Percentiles rank a stretch among this genome's conserved stretches.
These are phyloP conservation scores for Xyrauchen texanus DNA, from an alignment of 2,113 vertebrate species.

Conservation along the genomic window DNA sequence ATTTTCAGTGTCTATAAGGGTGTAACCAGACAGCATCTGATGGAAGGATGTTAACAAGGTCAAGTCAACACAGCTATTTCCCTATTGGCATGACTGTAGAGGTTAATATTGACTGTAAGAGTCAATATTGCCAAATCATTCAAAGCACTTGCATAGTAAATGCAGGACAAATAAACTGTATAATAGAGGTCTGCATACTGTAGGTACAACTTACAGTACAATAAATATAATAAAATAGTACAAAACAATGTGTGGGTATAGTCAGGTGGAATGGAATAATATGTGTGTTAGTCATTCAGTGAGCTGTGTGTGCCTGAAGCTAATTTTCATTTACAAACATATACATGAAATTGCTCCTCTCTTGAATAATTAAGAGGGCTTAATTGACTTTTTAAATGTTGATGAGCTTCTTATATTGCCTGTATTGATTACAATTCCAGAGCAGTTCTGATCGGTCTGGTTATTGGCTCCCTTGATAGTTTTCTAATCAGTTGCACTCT, in stretches of 20 bases:
- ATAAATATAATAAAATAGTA: too few relatives aligned
- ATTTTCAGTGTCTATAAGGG: too few relatives aligned
- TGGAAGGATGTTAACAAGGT: neutral
- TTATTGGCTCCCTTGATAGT: conserved; percentile 2
- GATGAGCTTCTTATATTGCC: conserved; percentile 19
- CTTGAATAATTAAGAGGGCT: conserved; percentile 72
- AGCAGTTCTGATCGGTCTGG: conserved; percentile 31
- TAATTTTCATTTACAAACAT: conserved; percentile 81
- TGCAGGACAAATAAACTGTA: neutral
- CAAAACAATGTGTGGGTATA: too few relatives aligned
- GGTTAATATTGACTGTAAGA: neutral
- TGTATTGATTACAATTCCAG: conserved; percentile 65
- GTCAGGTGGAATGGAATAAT: too few relatives aligned
- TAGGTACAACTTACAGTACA: neutral
- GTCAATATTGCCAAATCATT: neutral
- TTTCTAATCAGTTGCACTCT: neutral
- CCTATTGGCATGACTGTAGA: too few relatives aligned
- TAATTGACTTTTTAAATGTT: conserved; percentile 78
- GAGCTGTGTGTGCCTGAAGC: conserved; percentile 86
- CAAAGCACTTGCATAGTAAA: neutral
- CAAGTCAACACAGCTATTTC: neutral
- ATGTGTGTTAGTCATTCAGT: conserved; percentile 71
- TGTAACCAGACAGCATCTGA: neutral
- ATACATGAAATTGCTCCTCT: conserved; percentile 20
- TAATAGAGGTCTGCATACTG: too few relatives aligned